Evolutionary conservation across 2,797 vertebrate genomes (phyloP), one percentile per base, ranked within the genome.

Genomic region (Neostethus bicornis): DNA sequence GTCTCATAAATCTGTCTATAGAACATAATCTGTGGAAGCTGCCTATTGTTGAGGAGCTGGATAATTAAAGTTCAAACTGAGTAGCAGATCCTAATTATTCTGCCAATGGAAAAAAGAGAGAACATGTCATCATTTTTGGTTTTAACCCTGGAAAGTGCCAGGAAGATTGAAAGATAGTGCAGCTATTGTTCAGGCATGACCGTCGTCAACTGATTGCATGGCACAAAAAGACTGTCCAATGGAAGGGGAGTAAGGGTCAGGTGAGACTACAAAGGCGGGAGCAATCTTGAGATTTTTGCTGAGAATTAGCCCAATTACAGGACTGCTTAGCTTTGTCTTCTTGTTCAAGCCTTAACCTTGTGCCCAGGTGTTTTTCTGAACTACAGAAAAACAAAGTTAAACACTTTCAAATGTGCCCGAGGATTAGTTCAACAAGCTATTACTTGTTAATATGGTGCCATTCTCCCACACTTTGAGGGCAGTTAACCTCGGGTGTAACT

Each of bases 331-430:
- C 68, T 79, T 77, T 73, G 77, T 77, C 67, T 73, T 74, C 70
- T 46, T 60, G 74, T 58, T 37, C 26, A 52, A 32, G 58, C 60
- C 62, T 73, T 70, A 81, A 85, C 77, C 60, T 77, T 61, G 75
- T 59, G 49, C 71, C 87, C 89, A 90, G 89, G 89, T 91, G 90
- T 88, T 86, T 59, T 56, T 48, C 60, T 1, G 26, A 57, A 66
- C 64, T 44, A 42, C 81, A 71, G 59, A 34, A 70, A 84, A 87
- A 87, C 77, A 78, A 61, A 79, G 72, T 81, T 90, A 92, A 91
- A 90, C 80, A 87, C 86, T 90, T 89, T 89, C 77, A 77, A 92
- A 90, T 89, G 82, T 78, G 86, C 73, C 76, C 47, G 53, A 61
- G 76, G 82, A 87, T 89, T 84, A 86, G 67, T 45, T 17, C 80